Evolutionary conservation across 1,140 invertebrate genomes (phyloP).

Genomic region (Caenorhabditis inopinata): DNA sequence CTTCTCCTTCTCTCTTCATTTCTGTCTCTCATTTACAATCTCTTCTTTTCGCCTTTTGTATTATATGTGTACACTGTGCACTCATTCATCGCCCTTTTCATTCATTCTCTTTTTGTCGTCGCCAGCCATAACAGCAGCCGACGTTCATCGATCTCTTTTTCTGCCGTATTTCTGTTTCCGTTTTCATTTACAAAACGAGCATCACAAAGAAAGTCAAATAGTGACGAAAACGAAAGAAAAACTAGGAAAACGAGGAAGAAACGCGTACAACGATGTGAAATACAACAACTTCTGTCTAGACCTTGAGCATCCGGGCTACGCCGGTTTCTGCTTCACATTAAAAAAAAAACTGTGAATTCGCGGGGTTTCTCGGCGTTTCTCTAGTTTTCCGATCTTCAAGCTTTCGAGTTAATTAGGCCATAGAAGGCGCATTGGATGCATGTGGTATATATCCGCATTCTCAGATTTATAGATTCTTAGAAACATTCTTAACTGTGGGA

Average conservation of each 20-base stretch:
- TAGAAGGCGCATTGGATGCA: too few relatives aligned
- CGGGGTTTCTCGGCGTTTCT: too few relatives aligned
- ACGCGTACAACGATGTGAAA: too few relatives aligned
- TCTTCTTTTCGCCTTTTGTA: neutral
- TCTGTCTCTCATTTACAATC: neutral
- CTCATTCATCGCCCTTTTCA: conserved; percentile 1
- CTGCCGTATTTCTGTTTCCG: neutral
- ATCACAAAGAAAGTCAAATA: conserved; percentile 24
- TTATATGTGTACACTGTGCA: conserved; percentile 31
- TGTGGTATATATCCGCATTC: too few relatives aligned
- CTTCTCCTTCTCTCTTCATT: neutral
- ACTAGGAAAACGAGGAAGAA: too few relatives aligned
- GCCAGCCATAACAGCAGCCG: neutral
- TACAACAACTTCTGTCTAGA: too few relatives aligned
- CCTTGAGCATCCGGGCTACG: too few relatives aligned
- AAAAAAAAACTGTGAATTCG: too few relatives aligned
- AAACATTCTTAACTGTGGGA: too few relatives aligned
- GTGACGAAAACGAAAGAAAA: neutral
- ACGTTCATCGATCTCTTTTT: conserved; percentile 21
- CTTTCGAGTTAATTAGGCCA: too few relatives aligned
- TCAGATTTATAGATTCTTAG: too few relatives aligned
- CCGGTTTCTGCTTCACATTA: conserved; percentile 6
- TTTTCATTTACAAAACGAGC: conserved; percentile 25
- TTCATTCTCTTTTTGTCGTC: neutral
- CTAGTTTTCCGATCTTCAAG: too few relatives aligned